These are phyloP conservation scores for Argopecten irradians DNA, from an alignment of 1,140 invertebrate genomes.

Conservation along the genomic window DNA sequence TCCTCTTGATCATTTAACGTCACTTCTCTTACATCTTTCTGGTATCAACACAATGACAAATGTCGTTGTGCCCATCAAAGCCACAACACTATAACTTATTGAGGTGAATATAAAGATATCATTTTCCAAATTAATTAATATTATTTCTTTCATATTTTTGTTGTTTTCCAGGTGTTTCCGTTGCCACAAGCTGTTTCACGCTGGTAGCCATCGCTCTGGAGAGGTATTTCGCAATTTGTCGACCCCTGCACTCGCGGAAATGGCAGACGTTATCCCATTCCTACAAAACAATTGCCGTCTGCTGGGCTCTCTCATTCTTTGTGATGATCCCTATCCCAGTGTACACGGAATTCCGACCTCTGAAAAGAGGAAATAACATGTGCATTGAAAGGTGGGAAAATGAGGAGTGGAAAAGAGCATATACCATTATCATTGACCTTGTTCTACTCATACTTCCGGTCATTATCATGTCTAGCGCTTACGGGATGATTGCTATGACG, in stretches of 20 bases:
- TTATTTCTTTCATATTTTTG: not conserved
- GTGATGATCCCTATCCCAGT: slow-evolving; percentile 84
- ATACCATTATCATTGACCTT: slow-evolving; percentile 86
- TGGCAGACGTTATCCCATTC: slow-evolving; percentile 94
- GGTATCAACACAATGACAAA: too few relatives aligned
- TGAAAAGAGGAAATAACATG: slow-evolving; percentile 12
- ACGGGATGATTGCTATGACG: slow-evolving; percentile 79
- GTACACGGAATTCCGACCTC: slow-evolving; percentile 50
- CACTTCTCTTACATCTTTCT: too few relatives aligned
- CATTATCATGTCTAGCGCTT: slow-evolving; percentile 82
- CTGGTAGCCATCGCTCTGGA: slow-evolving; percentile 93
- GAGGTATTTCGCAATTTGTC: slow-evolving; percentile 93
- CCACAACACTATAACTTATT: too few relatives aligned
- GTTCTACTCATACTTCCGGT: slow-evolving; percentile 86
- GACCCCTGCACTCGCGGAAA: slow-evolving; percentile 82
- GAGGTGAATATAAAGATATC: too few relatives aligned
- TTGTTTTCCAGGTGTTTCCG: slow-evolving; percentile 88
- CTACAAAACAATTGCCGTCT: slow-evolving; percentile 82
- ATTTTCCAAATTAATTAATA: too few relatives aligned
- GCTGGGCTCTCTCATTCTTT: slow-evolving; percentile 63
- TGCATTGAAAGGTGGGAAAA: slow-evolving; percentile 70
- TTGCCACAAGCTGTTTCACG: slow-evolving; percentile 93
- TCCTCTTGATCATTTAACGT: too few relatives aligned
- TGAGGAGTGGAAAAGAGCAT: slow-evolving; percentile 80
- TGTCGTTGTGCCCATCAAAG: too few relatives aligned